phyloP scores from a whole-genome alignment of 2,113 vertebrate species.

The Apodemus sylvaticus region DNA sequence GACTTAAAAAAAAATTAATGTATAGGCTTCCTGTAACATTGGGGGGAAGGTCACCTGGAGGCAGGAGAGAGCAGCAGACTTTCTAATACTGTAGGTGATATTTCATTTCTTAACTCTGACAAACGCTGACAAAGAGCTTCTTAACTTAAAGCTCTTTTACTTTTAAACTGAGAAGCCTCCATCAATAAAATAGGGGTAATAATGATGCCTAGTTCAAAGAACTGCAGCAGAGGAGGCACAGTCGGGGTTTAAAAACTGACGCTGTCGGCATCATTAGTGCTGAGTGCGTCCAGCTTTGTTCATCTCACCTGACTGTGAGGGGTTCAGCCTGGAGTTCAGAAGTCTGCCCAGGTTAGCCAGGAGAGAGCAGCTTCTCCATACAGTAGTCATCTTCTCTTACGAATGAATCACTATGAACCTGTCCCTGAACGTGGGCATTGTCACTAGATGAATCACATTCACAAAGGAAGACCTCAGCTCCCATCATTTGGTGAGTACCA shows the following conservation, averaged over 20 bases:
- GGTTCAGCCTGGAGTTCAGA: slow-evolving; percentile 9
- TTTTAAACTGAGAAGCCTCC: neutral
- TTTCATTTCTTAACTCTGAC: neutral
- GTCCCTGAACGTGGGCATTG: neutral
- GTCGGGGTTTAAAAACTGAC: slow-evolving; percentile 5
- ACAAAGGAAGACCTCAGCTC: slow-evolving; percentile 26
- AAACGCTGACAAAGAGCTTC: neutral
- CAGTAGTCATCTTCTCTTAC: neutral
- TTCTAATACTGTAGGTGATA: neutral
- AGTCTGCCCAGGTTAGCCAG: slow-evolving; percentile 4
- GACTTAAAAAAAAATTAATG: neutral
- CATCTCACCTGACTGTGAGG: slow-evolving; percentile 5
- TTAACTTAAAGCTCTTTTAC: slow-evolving; percentile 14
- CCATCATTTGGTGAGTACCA: neutral
- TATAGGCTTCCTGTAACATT: neutral
- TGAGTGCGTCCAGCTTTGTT: slow-evolving; percentile 27
- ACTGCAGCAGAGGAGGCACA: neutral
- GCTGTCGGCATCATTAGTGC: neutral
- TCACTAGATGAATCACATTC: slow-evolving; percentile 37
- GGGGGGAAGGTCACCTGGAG: neutral
- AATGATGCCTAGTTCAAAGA: slow-evolving; percentile 32
- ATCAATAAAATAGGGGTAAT: slow-evolving; percentile 43
- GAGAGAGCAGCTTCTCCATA: neutral
- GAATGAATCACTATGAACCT: neutral
- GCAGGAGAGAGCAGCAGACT: neutral